Percentiles rank a stretch among this genome's conserved stretches.
Conservation (phyloP, 2,888 invertebrate genomes). For the Drosophila sordidula region DNA sequence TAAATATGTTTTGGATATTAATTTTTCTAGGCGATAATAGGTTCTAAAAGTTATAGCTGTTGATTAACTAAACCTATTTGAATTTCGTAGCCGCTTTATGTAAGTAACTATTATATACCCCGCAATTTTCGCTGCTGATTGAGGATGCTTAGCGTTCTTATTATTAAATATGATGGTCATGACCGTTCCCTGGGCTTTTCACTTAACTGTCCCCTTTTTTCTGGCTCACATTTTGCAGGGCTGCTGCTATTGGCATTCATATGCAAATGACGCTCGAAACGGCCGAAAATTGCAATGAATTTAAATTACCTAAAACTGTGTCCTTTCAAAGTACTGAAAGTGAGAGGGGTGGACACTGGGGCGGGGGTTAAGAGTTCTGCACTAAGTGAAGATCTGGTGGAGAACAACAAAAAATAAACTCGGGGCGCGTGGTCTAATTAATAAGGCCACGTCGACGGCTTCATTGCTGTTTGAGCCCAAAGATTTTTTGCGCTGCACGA, state of each 20-base stretch:
- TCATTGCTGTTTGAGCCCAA: constrained; percentile 70
- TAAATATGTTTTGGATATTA: too few relatives aligned
- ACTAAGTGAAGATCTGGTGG: constrained; percentile 4
- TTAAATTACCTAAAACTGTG: constrained; percentile 62
- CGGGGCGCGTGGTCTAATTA: constrained; percentile 72
- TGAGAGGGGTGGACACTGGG: neutral
- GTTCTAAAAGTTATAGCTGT: too few relatives aligned
- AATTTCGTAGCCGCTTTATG: neutral
- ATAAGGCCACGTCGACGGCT: constrained; percentile 65
- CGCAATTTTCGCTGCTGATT: neutral
- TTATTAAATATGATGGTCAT: constrained; percentile 35
- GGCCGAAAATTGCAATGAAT: constrained; percentile 66
- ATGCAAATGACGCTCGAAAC: constrained; percentile 61
- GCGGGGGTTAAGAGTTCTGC: constrained; percentile 6
- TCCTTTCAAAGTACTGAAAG: constrained; percentile 9
- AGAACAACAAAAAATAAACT: constrained; percentile 13
- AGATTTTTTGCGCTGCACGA: constrained; percentile 60
- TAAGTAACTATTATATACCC: neutral
- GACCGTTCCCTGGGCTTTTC: constrained; percentile 6
- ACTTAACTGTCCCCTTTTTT: constrained; percentile 13
- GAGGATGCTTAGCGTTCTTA: neutral
- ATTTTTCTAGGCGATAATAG: too few relatives aligned
- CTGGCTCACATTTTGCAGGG: neutral
- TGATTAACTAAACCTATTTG: too few relatives aligned
- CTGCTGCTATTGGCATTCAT: constrained; percentile 48